Conservation (phyloP, 2,113 vertebrate species). For the Typhlomys cinereus region DNA sequence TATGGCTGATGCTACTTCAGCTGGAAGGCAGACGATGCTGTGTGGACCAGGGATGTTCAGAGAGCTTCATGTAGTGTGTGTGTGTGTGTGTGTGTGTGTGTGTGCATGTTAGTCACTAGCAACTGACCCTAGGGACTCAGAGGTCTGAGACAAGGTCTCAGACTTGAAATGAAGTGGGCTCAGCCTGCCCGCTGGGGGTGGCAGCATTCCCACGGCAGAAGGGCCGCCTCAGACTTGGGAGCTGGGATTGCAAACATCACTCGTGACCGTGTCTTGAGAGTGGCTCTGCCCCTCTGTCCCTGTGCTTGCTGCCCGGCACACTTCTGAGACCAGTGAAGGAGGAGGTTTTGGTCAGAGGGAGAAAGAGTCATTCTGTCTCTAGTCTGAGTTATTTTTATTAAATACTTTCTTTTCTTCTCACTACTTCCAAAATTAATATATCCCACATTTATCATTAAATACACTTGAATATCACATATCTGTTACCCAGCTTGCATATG, state of each 20-base stretch:
- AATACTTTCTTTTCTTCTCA: not conserved
- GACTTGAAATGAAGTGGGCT: not conserved
- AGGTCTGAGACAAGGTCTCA: not conserved
- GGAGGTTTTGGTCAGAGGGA: not conserved
- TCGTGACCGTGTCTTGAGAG: too few relatives aligned
- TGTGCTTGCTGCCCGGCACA: too few relatives aligned
- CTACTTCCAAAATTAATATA: slow-evolving; percentile 13
- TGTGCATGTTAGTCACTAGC: too few relatives aligned
- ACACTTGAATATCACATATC: too few relatives aligned
- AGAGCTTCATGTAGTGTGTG: not conserved
- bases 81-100: too few relatives aligned
- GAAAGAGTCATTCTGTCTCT: not conserved
- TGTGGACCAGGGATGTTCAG: not conserved
- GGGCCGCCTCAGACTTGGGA: too few relatives aligned
- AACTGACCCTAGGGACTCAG: too few relatives aligned
- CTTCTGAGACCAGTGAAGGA: too few relatives aligned
- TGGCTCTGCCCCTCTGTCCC: accelerated
- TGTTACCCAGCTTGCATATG: not conserved
- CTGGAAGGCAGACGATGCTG: not conserved
- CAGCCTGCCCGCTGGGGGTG: not conserved
- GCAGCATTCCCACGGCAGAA: too few relatives aligned
- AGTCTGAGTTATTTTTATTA: not conserved
- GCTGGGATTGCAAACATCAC: too few relatives aligned
- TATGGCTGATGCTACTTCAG: too few relatives aligned
- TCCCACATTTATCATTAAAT: not conserved